A percentile compares a stretch with the other conserved stretches of the same genome.
phyloP scores from a whole-genome alignment of 2,797 vertebrate genomes.

The Microchirus variegatus region DNA sequence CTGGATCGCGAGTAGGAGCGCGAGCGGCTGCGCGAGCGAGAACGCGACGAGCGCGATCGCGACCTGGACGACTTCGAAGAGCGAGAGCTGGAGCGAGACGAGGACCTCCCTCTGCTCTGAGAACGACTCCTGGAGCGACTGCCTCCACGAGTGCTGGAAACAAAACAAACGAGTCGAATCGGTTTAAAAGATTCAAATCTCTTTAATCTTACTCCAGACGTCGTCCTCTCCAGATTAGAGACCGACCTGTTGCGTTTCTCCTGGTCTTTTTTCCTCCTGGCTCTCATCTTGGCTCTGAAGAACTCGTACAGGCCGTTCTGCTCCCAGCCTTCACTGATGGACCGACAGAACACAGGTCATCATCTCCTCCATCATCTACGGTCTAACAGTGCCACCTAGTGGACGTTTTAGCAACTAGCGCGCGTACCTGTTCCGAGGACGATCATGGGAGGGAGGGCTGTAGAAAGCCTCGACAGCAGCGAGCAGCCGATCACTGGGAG shows the following conservation, averaged over 20 bases:
- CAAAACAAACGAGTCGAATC: background rate
- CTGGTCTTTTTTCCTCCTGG: conserved; percentile 93
- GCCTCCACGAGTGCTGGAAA: conserved; percentile 64
- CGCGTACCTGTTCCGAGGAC: conserved; percentile 94
- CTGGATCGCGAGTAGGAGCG: conserved; percentile 93
- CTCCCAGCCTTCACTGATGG: conserved; percentile 95
- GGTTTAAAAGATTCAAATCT: too few relatives aligned
- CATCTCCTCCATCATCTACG: background rate
- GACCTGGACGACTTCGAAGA: conserved; percentile 95
- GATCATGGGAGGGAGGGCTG: conserved; percentile 96
- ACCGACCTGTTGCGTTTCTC: conserved; percentile 92
- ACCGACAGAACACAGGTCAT: conserved; percentile 30
- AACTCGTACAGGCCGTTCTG: conserved; percentile 98
- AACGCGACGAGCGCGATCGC: conserved; percentile 80
- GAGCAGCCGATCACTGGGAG: conserved; percentile 94
- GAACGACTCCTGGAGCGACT: conserved; percentile 90
- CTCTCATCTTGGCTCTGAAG: conserved; percentile 98
- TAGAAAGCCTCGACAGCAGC: conserved; percentile 98
- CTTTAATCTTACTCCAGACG: too few relatives aligned
- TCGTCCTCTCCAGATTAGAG: too few relatives aligned
- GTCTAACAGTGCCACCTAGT: too few relatives aligned
- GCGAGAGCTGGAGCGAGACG: conserved; percentile 91
- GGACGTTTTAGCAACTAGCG: background rate
- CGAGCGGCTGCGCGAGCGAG: conserved; percentile 85
- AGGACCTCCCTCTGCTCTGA: conserved; percentile 90